Evolutionary conservation across 2,888 invertebrate species (phyloP).

Genomic region (Microdon myrmicae): DNA sequence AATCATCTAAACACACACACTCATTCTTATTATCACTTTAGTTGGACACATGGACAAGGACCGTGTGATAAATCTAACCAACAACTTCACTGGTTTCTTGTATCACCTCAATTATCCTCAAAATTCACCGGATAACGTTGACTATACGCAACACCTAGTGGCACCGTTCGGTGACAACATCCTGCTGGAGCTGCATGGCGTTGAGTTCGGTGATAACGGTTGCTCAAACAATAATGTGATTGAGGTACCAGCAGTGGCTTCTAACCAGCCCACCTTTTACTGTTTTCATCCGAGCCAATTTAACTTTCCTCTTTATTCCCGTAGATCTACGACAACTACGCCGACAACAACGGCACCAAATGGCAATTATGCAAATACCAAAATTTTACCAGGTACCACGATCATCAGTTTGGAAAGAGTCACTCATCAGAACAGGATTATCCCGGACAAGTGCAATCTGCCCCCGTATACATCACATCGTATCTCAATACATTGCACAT

Average conservation of each 20-base stretch:
- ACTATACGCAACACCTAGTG: constrained; percentile 70
- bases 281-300: constrained; percentile 4
- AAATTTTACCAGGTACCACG: constrained; percentile 49
- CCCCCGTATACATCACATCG: constrained; percentile 73
- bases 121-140: constrained; percentile 68
- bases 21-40: constrained; percentile 53
- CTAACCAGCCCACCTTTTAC: too few species aligned
- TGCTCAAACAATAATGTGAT: constrained; percentile 69
- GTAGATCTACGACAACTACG: constrained; percentile 75
- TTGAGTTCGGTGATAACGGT: constrained; percentile 66
- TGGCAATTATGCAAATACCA: constrained; percentile 73
- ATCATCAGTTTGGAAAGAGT: constrained; percentile 25
- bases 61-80: constrained; percentile 66
- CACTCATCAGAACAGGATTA: constrained; percentile 69
- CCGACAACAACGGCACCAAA: constrained; percentile 76
- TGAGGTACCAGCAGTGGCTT: constrained; percentile 64
- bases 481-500: constrained; percentile 75
- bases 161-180: constrained; percentile 70
- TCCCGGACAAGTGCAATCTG: constrained; percentile 45
- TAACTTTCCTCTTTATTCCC: neutral
- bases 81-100: constrained; percentile 68
- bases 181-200: constrained; percentile 68
- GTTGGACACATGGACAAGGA: constrained; percentile 65
- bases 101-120: constrained; percentile 72
- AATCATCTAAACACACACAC: too few species aligned